A percentile compares a stretch with the other conserved stretches of the same genome.
Conservation (phyloP, 2,888 invertebrate genomes). For the Acrobasis suavella region DNA sequence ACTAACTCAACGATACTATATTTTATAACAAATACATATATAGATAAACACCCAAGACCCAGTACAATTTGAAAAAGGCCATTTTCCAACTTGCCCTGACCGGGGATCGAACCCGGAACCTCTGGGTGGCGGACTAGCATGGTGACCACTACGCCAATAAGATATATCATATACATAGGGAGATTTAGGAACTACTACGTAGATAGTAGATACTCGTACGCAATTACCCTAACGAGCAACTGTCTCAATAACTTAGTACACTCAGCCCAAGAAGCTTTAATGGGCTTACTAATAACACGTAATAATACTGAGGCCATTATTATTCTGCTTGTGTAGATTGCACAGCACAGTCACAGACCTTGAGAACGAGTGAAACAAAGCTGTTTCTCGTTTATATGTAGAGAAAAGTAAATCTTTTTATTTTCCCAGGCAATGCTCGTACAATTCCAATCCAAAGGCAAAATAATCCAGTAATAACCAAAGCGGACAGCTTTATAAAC, state of each 20-base stretch:
- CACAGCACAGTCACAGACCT: background rate
- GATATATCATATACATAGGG: no score
- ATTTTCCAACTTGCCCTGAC: no score
- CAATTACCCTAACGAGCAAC: background rate
- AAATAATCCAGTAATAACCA: background rate
- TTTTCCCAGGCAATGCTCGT: background rate
- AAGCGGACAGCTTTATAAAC: slow-evolving; percentile 2
- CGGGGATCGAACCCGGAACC: no score
- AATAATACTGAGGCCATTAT: background rate
- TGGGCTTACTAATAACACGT: background rate
- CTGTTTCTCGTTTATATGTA: no score
- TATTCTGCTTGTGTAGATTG: background rate
- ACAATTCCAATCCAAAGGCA: background rate
- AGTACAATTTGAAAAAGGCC: no score
- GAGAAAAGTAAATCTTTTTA: background rate
- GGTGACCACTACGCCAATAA: no score
- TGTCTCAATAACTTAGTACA: background rate
- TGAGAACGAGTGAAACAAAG: background rate
- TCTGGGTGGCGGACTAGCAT: no score
- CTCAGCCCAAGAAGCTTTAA: background rate
- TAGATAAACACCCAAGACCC: no score
- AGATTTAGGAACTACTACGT: background rate
- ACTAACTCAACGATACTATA: no score
- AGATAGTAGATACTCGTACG: no score
- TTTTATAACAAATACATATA: no score